phyloP scores from a whole-genome alignment of 2,113 vertebrate species.

The Pelusios castaneus region DNA sequence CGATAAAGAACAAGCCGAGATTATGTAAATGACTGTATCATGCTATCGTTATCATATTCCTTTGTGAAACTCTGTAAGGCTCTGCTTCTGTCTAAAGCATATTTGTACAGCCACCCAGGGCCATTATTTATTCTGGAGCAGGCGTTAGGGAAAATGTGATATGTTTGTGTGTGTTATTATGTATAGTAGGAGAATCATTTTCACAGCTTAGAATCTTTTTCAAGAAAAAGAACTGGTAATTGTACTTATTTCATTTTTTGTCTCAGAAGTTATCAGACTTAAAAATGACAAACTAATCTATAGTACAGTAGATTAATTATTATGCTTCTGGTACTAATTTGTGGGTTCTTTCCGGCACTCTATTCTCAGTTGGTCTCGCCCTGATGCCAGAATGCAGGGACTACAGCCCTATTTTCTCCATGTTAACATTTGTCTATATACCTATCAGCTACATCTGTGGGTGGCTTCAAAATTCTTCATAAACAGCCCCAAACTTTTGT shows the following conservation, averaged over 20 bases:
- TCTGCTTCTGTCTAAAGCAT: constrained; percentile 3
- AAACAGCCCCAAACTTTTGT: background rate
- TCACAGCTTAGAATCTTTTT: background rate
- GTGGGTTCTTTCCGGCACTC: background rate
- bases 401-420: background rate
- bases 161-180: background rate
- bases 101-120: background rate
- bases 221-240: background rate
- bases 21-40: background rate
- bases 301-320: too few species aligned
- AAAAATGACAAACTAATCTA: background rate
- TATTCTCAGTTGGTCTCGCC: background rate
- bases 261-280: constrained; percentile 18
- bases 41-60: background rate
- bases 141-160: background rate
- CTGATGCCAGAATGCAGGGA: background rate
- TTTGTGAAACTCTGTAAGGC: background rate
- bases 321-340: background rate
- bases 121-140: background rate
- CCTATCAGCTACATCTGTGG: accelerated
- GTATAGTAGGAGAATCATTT: background rate
- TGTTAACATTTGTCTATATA: background rate
- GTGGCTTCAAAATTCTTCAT: background rate
- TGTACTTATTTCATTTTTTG: constrained; percentile 39
- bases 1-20: background rate